These are phyloP conservation scores for Meiosimyza decipiens DNA, from an alignment of 2,888 invertebrate species.

Conservation along the genomic window DNA sequence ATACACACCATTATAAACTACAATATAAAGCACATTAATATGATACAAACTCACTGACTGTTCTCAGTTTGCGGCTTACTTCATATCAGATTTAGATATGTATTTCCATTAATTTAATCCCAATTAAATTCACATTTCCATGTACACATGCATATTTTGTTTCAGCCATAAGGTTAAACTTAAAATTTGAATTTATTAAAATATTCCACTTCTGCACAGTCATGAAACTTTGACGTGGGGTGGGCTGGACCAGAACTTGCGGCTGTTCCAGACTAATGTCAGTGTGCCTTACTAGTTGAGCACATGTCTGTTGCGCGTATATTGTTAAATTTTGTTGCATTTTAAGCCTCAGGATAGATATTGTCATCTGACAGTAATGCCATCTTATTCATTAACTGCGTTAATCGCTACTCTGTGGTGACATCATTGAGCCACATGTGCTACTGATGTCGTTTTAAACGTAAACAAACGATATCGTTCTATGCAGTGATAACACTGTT, in stretches of 20 bases:
- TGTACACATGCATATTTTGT: no score
- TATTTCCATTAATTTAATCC: no score
- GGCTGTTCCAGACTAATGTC: no score
- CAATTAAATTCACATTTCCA: neutral
- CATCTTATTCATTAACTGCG: constrained; percentile 39
- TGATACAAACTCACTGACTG: constrained; percentile 10
- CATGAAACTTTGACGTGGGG: no score
- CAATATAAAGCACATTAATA: constrained; percentile 32
- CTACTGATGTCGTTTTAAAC: constrained; percentile 6
- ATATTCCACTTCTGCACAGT: no score
- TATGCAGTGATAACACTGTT: constrained; percentile 7
- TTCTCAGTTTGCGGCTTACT: constrained; percentile 6
- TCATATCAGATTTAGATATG: neutral
- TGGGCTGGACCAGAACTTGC: no score
- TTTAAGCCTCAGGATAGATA: no score
- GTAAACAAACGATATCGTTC: neutral
- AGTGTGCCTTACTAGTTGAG: no score
- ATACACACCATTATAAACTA: constrained; percentile 10
- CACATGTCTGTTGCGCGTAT: neutral
- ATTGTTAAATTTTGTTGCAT: neutral
- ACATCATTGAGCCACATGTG: neutral
- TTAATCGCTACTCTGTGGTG: constrained; percentile 26
- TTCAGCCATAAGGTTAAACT: no score
- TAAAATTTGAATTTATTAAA: no score
- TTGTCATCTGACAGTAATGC: neutral